These are phyloP conservation scores for Ceratina calcarata DNA, from an alignment of 1,140 invertebrate species.

Conservation along the genomic window DNA sequence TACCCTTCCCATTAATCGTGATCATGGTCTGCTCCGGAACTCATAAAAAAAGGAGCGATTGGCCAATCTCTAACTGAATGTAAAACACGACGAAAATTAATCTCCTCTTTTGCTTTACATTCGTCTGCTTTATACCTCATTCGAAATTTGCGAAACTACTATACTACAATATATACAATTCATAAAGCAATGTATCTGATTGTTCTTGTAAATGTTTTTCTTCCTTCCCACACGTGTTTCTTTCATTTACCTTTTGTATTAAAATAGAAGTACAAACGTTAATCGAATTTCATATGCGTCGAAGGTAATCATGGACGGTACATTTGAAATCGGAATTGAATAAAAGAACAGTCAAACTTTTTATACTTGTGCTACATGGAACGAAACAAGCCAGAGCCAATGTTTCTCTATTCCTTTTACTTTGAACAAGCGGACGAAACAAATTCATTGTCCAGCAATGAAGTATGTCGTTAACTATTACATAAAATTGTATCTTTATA, in stretches of 20 bases:
- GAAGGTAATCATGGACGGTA: constrained; percentile 44
- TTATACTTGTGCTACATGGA: not conserved
- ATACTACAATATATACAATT: constrained; percentile 70
- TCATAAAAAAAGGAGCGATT: constrained; percentile 48
- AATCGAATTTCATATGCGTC: constrained; percentile 26
- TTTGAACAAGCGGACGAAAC: constrained; percentile 21
- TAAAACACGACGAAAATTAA: constrained; percentile 30
- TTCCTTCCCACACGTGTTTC: constrained; percentile 3
- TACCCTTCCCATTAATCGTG: constrained; percentile 34
- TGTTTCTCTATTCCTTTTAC: not conserved
- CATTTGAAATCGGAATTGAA: constrained; percentile 45
- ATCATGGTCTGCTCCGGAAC: constrained; percentile 32
- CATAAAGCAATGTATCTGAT: constrained; percentile 59
- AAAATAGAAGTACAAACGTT: constrained; percentile 38
- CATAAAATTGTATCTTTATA: constrained; percentile 8
- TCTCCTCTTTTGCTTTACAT: constrained; percentile 25
- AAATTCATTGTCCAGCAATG: constrained; percentile 63
- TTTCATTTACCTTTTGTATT: constrained; percentile 3
- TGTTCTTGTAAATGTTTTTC: constrained; percentile 62
- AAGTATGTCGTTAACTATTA: constrained; percentile 26
- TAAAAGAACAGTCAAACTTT: not conserved
- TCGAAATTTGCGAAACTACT: constrained; percentile 55
- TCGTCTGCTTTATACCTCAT: constrained; percentile 10
- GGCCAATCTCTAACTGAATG: constrained; percentile 52
- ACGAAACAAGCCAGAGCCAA: not conserved